Evolutionary conservation across 1,140 invertebrate genomes (phyloP).

Genomic region (Laupala kohalensis): DNA sequence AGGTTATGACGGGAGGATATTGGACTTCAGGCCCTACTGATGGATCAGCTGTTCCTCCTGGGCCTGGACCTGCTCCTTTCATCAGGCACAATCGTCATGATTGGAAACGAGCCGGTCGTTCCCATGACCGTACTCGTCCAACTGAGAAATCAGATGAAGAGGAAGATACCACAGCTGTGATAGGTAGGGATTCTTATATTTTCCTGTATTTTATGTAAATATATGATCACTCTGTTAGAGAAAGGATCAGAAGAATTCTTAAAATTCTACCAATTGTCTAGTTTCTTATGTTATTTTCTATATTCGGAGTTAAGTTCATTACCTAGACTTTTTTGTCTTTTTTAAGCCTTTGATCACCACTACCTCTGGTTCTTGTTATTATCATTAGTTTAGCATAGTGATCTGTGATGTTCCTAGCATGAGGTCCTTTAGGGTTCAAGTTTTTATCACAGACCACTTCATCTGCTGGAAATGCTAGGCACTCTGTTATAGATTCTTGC

Average conservation of each 20-base stretch:
- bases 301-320: too few species aligned
- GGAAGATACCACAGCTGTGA: slow-evolving; percentile 21
- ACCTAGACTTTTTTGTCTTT: too few species aligned
- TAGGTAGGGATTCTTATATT: slow-evolving; percentile 24
- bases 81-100: slow-evolving; percentile 24
- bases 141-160: slow-evolving; percentile 16
- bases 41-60: slow-evolving; percentile 27
- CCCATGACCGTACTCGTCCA: slow-evolving; percentile 9
- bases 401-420: too few species aligned
- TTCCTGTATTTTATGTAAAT: slow-evolving; percentile 1
- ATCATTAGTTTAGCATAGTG: too few species aligned
- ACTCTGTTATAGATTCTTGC: too few species aligned
- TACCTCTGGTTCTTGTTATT: too few species aligned
- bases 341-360: too few species aligned
- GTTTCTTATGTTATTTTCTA: not conserved
- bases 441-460: too few species aligned
- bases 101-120: slow-evolving; percentile 10
- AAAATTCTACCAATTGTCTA: too few species aligned
- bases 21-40: slow-evolving; percentile 14
- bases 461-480: too few species aligned
- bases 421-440: too few species aligned
- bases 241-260: not conserved
- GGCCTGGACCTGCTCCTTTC: slow-evolving; percentile 26
- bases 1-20: slow-evolving; percentile 10
- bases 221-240: slow-evolving; percentile 18